Percentiles rank a stretch among this genome's conserved stretches.
phyloP scores from a whole-genome alignment of 2,797 vertebrate species.

The Lagothrix lagotricha region DNA sequence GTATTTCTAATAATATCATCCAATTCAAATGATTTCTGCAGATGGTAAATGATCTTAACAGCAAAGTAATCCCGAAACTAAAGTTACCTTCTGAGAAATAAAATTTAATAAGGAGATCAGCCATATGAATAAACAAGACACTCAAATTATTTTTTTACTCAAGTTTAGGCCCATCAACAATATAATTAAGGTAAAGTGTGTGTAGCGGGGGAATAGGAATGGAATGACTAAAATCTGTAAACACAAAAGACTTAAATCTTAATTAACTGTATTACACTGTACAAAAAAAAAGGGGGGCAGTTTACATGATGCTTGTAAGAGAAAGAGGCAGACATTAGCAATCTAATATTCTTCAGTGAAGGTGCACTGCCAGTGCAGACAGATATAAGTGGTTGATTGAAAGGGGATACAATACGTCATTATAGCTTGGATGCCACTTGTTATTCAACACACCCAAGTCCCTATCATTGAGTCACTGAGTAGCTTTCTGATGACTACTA shows the following conservation, averaged over 20 bases:
- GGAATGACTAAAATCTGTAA: not conserved
- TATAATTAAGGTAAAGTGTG: not conserved
- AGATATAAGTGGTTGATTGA: not conserved
- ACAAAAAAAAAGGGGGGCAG: not conserved
- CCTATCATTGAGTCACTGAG: not conserved
- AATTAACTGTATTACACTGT: not conserved
- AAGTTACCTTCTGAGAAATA: conserved; percentile 45
- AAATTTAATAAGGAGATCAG: conserved; percentile 9
- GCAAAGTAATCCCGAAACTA: conserved; percentile 10
- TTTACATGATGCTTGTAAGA: not conserved
- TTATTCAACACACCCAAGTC: not conserved
- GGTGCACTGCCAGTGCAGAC: not conserved
- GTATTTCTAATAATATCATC: conserved; percentile 27
- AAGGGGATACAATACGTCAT: not conserved
- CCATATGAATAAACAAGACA: not conserved
- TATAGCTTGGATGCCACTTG: not conserved
- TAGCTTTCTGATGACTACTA: not conserved
- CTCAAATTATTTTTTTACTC: not conserved
- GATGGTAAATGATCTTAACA: not conserved
- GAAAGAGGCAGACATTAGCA: not conserved
- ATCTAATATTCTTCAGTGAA: too few species aligned
- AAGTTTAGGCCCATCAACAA: not conserved
- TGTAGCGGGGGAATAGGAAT: not conserved
- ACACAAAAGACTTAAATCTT: not conserved
- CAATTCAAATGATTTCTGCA: conserved; percentile 11